Evolutionary conservation across 1,140 invertebrate species (phyloP), one percentile per base, ranked within the genome.

Genomic region (Liolophura sinensis): DNA sequence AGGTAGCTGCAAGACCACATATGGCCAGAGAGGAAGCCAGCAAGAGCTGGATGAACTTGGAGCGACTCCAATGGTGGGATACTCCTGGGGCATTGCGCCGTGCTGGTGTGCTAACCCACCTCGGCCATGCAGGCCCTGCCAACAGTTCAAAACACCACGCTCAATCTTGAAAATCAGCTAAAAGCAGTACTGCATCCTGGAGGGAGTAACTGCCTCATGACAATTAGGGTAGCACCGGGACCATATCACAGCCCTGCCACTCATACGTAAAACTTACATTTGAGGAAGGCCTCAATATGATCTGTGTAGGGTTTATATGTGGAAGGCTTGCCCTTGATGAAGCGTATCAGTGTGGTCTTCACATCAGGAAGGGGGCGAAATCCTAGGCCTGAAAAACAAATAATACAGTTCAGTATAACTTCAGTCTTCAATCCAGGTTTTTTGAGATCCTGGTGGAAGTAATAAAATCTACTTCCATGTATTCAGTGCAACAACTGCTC

Each of bases 321-420:
- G 22, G 73, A 66, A 3, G 72, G 63, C 25, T 75, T 56, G 9
- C 74, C 74, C 40, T 74, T 71, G 20, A 71, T 91, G 87, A 95
- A 96, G 91, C 94, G 94, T 81, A 98, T 94, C 63, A 98, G 88
- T 57, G 95, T 96, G 80, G 93, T 95, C 82, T 96, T 94, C 75
- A 95, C 91, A 85, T 95, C 94, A 49, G 95, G 95, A 89, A 94
- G 93, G 61, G 96, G 95, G 77, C 95, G 88, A 87, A 97, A 98
- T 71, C 95, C 95, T 77, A 97, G 88, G 50, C 78, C 79, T 83
- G 72, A 16, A 75, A 73, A 16, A 68, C 31, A 73, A 50, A 66
- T 57, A n/a, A 50, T 48, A 18, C 50, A 15, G 27, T 24, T 7
- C n/a, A 54, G 24, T 5, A n/a, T 4, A 24, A 54, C 3, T n/a